phyloP scores from a whole-genome alignment of 2,888 invertebrate genomes.

The Ganaspis brasiliensis region DNA sequence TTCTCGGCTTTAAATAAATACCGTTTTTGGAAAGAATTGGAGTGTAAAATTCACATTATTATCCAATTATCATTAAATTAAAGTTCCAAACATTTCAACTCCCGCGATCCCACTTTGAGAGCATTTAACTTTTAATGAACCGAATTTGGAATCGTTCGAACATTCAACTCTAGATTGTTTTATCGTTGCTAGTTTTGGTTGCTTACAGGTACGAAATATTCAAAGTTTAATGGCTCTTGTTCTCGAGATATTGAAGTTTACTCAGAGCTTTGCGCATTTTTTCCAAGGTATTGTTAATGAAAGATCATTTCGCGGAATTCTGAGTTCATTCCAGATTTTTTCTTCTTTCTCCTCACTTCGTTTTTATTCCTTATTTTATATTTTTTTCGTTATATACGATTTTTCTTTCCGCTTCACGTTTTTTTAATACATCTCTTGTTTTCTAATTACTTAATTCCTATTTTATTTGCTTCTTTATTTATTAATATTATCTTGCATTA shows the following conservation, averaged over 20 bases:
- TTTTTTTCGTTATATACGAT: no score
- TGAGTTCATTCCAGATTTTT: no score
- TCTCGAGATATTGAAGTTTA: not conserved
- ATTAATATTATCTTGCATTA: no score
- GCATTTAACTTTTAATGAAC: constrained; percentile 37
- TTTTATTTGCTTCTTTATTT: no score
- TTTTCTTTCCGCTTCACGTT: no score
- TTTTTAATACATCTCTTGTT: no score
- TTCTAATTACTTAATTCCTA: no score
- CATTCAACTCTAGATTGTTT: constrained; percentile 32
- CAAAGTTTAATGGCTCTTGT: not conserved
- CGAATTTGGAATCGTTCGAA: constrained; percentile 35
- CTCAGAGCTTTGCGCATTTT: no score
- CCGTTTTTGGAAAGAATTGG: not conserved
- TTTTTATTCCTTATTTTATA: no score
- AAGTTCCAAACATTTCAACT: constrained; percentile 21
- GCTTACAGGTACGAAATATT: constrained; percentile 5
- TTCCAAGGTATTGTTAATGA: no score
- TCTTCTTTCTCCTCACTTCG: no score
- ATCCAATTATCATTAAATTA: constrained; percentile 35
- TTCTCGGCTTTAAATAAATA: not conserved
- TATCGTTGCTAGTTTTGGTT: constrained; percentile 11
- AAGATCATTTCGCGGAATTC: no score
- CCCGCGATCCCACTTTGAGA: constrained; percentile 6
- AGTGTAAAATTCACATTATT: constrained; percentile 14